Conservation (phyloP, 2,888 invertebrate species). For the Lepetodrilus schrolli region DNA sequence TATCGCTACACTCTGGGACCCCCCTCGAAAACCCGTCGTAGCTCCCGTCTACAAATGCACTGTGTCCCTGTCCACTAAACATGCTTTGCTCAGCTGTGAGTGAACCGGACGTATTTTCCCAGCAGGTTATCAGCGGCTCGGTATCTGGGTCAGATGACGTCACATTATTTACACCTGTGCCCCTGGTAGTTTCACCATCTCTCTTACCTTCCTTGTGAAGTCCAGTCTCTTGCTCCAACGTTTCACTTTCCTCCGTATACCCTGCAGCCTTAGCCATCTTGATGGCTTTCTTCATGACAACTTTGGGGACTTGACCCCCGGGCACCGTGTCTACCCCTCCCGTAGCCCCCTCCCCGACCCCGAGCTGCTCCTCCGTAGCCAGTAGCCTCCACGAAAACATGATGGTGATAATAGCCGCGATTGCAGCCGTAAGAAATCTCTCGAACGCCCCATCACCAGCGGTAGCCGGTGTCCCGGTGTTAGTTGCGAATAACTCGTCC, state of each 20-base stretch:
- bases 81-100: slow-evolving; percentile 14
- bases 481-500: slow-evolving; percentile 26
- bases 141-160: slow-evolving; percentile 23
- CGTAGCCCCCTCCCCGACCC: slow-evolving; percentile 35
- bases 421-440: slow-evolving; percentile 70
- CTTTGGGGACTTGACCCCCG: slow-evolving; percentile 17
- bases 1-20: slow-evolving; percentile 52
- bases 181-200: background rate
- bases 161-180: slow-evolving; percentile 3
- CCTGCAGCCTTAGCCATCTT: slow-evolving; percentile 27
- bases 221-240: background rate
- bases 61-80: background rate
- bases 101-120: slow-evolving; percentile 33
- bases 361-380: slow-evolving; percentile 51
- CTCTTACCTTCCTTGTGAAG: background rate
- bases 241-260: slow-evolving; percentile 9
- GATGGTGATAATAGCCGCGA: slow-evolving; percentile 72
- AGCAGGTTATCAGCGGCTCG: slow-evolving; percentile 20
- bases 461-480: slow-evolving; percentile 38
- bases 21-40: slow-evolving; percentile 17
- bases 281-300: slow-evolving; percentile 27
- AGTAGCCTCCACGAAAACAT: slow-evolving; percentile 72
- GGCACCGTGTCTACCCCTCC: background rate
- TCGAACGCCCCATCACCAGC: slow-evolving; percentile 68
- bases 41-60: background rate